Evolutionary conservation across 2,888 invertebrate species (phyloP), one percentile per base, ranked within the genome.

Genomic region (Busseola fusca): DNA sequence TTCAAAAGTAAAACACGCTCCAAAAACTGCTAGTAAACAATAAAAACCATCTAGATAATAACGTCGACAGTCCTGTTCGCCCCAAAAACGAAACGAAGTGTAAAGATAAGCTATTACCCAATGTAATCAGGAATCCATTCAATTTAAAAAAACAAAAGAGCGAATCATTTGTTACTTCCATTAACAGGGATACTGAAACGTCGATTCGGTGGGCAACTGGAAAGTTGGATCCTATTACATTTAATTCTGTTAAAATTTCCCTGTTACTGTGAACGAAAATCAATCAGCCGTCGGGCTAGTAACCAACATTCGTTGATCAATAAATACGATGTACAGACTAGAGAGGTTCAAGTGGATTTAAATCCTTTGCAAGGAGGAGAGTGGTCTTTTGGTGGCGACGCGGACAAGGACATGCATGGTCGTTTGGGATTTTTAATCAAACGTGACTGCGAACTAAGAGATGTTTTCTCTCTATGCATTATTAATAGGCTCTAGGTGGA

Each of bases 121-220:
- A 76, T 75, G 81, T 83, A 81, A 81, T 81, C 81, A 81, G 83
- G 83, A 81, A 80, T 80, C 81, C 72, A 83, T 83, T 80, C 72
- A 81, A 81, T 80, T 82, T 74, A 74, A 80, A 78, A 78, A 80
- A 80, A 80, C 81, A 81, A 81, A 81, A 83, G 76, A 83, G 68
- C 80, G 76, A 76, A 80, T 81, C 83, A 81, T 81, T 81, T 76
- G 76, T 80, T 72, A 80, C 81, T 69, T 80, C 80, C 81, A 81
- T 81, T 83, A 80, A 69, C 72, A 62, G 76, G 71, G 64, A 69
- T 58, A 83, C 83, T 59, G 59, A 80, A 78, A 80, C 59, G 69
- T 83, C 80, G 83, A 80, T 81, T 83, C 76, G 45, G n/a, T 64
- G 73, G 66, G 78, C 68, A 64, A 78, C 69, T 74, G 79, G 58